Evolutionary conservation across 1,140 invertebrate genomes (phyloP).

Genomic region (Drosophila sechellia): DNA sequence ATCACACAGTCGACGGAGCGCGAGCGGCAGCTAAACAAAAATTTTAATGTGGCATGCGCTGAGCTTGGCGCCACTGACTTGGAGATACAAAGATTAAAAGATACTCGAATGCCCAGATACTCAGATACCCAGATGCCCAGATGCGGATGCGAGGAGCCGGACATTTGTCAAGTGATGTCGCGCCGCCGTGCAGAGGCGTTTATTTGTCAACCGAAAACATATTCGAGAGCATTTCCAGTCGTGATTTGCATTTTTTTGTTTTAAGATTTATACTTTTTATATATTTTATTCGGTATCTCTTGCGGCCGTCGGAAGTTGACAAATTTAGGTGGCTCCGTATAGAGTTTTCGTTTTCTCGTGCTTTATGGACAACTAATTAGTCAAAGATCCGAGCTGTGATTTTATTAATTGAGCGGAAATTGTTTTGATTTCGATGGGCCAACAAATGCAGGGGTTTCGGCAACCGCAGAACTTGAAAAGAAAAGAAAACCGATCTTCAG

Average conservation of each 20-base stretch:
- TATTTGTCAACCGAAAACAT: slow-evolving; percentile 69
- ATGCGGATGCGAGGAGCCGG: slow-evolving; percentile 61
- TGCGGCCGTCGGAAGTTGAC: slow-evolving; percentile 63
- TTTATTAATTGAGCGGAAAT: slow-evolving; percentile 77
- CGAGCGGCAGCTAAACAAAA: slow-evolving; percentile 49
- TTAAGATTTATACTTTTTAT: slow-evolving; percentile 56
- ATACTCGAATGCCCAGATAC: slow-evolving; percentile 21
- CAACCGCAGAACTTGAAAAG: slow-evolving; percentile 49
- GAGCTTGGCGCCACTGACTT: slow-evolving; percentile 58
- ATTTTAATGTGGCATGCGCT: slow-evolving; percentile 77
- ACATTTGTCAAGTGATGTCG: slow-evolving; percentile 73
- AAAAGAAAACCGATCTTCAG: slow-evolving; percentile 2
- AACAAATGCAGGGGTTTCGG: not conserved
- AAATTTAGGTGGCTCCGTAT: slow-evolving; percentile 44
- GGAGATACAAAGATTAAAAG: slow-evolving; percentile 7
- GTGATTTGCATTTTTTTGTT: slow-evolving; percentile 66
- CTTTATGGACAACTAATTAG: slow-evolving; percentile 69
- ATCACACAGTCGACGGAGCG: slow-evolving; percentile 66
- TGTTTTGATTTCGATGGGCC: slow-evolving; percentile 42
- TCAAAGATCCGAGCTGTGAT: slow-evolving; percentile 35
- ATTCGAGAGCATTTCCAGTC: slow-evolving; percentile 69
- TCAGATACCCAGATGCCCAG: slow-evolving; percentile 3
- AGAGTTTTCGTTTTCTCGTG: slow-evolving; percentile 46
- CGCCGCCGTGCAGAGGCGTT: slow-evolving; percentile 68
- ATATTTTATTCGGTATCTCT: slow-evolving; percentile 33